phyloP scores from a whole-genome alignment of 1,140 invertebrate genomes.

The Metaphire vulgaris region DNA sequence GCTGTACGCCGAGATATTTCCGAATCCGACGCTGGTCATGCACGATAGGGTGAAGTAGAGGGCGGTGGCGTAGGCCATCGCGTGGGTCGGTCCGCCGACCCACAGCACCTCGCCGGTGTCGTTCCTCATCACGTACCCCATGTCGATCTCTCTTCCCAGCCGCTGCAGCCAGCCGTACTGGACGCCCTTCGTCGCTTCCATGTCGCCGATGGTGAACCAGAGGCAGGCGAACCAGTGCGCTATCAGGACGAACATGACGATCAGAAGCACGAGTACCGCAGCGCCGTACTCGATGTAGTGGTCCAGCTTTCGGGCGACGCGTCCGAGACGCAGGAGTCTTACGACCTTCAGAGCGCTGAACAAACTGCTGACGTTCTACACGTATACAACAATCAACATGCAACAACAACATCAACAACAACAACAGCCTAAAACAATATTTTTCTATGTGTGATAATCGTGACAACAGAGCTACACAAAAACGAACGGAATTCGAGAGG shows the following conservation, averaged over 20 bases:
- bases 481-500: no score
- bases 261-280: conserved; percentile 92
- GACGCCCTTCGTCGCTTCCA: conserved; percentile 38
- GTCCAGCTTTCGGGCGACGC: conserved; percentile 90
- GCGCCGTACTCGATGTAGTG: conserved; percentile 99
- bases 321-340: conserved; percentile 80
- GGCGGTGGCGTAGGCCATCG: conserved; percentile 76
- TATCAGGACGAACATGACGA: conserved; percentile 56
- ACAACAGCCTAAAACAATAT: not conserved
- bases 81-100: conserved; percentile 46
- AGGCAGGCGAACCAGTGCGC: conserved; percentile 77
- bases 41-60: conserved; percentile 99
- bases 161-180: conserved; percentile 15
- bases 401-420: not conserved
- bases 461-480: no score
- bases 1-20: conserved; percentile 97
- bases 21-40: conserved; percentile 99
- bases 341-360: conserved; percentile 99
- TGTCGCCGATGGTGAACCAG: conserved; percentile 64
- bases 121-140: conserved; percentile 35
- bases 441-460: no score
- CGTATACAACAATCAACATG: conserved; percentile 32
- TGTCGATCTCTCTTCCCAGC: not conserved
- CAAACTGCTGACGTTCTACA: conserved; percentile 88
- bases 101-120: conserved; percentile 31